Percentiles rank a stretch among this genome's conserved stretches.
Conservation (phyloP, 2,113 vertebrate species). For the Telmatochromis sp. region DNA sequence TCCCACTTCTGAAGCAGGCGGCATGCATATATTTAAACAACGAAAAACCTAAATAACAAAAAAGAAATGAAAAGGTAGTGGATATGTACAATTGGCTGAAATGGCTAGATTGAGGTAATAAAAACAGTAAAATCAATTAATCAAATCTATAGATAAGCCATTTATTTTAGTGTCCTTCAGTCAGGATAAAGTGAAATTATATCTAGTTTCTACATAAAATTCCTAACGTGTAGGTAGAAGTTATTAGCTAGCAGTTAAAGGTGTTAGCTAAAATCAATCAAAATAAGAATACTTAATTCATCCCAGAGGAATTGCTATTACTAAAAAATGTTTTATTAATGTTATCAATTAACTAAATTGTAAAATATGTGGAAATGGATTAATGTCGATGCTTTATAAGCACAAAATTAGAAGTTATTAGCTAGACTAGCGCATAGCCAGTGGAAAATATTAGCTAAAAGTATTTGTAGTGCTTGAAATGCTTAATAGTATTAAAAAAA, state of each 20-base stretch:
- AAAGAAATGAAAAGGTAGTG: not conserved
- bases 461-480: not conserved
- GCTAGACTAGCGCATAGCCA: not conserved
- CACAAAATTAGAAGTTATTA: not conserved
- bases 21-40: not conserved
- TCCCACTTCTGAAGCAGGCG: not conserved
- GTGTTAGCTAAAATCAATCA: not conserved
- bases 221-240: not conserved
- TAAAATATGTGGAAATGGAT: not conserved
- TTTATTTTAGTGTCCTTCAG: not conserved
- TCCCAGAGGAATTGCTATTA: not conserved
- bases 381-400: not conserved
- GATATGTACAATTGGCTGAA: not conserved
- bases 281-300: not conserved
- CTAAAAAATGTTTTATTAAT: accelerated
- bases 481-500: not conserved
- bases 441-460: not conserved
- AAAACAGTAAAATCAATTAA: not conserved
- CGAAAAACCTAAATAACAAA: not conserved
- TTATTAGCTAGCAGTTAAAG: not conserved
- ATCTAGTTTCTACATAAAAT: not conserved
- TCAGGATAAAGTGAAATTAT: not conserved
- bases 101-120: not conserved
- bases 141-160: not conserved
- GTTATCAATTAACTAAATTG: not conserved